Percentiles rank a stretch among this genome's conserved stretches.
Conservation (phyloP, 2,888 invertebrate species). For the Macrophya alboannulata region DNA sequence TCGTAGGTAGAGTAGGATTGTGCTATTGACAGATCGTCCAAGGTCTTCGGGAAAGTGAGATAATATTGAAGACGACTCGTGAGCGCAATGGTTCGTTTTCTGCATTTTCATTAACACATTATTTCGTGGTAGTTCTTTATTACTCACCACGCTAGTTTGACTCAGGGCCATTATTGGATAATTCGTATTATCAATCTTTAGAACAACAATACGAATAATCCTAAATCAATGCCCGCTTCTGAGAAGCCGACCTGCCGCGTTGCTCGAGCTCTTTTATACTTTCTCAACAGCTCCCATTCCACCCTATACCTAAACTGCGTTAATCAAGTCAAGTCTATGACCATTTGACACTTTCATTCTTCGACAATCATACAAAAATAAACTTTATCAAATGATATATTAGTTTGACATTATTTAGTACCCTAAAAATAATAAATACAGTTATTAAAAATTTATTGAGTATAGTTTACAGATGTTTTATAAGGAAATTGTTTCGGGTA, state of each 20-base stretch:
- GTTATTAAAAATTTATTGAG: background rate
- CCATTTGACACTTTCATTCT: slow-evolving; percentile 16
- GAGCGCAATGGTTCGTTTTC: slow-evolving; percentile 39
- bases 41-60: slow-evolving; percentile 42
- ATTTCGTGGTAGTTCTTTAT: slow-evolving; percentile 61
- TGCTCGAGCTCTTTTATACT: slow-evolving; percentile 79
- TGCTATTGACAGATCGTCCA: slow-evolving; percentile 51
- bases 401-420: background rate
- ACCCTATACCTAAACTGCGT: slow-evolving; percentile 61
- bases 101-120: slow-evolving; percentile 48
- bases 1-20: background rate
- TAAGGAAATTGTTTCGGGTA: background rate
- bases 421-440: background rate
- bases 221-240: slow-evolving; percentile 72
- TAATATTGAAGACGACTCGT: slow-evolving; percentile 18
- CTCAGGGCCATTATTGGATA: slow-evolving; percentile 85
- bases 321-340: slow-evolving; percentile 47
- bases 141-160: slow-evolving; percentile 86
- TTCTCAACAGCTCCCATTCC: slow-evolving; percentile 76
- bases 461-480: background rate
- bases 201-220: slow-evolving; percentile 77
- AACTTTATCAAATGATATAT: background rate
- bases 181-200: slow-evolving; percentile 77
- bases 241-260: slow-evolving; percentile 74
- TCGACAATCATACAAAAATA: background rate